Evolutionary conservation across 1,140 invertebrate genomes (phyloP), one percentile per base, ranked within the genome.

Genomic region (Psilanteris sp.): DNA sequence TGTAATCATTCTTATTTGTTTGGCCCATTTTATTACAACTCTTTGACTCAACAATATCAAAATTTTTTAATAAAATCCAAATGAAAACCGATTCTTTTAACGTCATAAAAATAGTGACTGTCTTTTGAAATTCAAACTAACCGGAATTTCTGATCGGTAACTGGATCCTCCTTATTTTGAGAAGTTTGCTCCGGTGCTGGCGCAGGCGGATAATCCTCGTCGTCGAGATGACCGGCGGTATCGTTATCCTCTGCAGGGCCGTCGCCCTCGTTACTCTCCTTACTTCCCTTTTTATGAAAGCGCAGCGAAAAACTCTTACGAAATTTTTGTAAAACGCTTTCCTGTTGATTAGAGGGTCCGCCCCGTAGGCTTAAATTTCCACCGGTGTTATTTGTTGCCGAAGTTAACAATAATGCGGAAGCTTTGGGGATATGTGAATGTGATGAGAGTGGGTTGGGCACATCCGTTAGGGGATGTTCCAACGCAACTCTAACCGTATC

Each of bases 301-400:
- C 90, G 89, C 39, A 92, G 68, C 14, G 92, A 92, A 72, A 93
- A 92, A 61, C 92, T 93, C 78, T 93, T 93, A 15, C 92, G 89
- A 79, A 93, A 93, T 83, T 93, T 93, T 77, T 93, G 91, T 27
- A 93, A 80, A 11, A 93, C 91, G 78, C 92, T 87, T 50, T 87
- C 84, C 55, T 85, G 84, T 31, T 85, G 85, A 77, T 66, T 83
- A 29, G 46, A 59, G 14, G 34, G 57, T 24, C 13, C 77, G 71
- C 81, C 29, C 71, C 82, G 76, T 54, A 80, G 79, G 3, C 27
- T 61, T 18, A 57, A 54, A 55, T 50, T 70, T 27, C 79, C 83
- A 66, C 55, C 41, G 29, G 64, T 41, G 44, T 62, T 77, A 54
- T 73, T 80, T 43, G 70, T 41, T 9, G 32, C 61, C 54, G 68